A percentile compares a stretch with the other conserved stretches of the same genome.
These are phyloP conservation scores for Siniperca undulata DNA, from an alignment of 2,797 vertebrate genomes.

Conservation along the genomic window DNA sequence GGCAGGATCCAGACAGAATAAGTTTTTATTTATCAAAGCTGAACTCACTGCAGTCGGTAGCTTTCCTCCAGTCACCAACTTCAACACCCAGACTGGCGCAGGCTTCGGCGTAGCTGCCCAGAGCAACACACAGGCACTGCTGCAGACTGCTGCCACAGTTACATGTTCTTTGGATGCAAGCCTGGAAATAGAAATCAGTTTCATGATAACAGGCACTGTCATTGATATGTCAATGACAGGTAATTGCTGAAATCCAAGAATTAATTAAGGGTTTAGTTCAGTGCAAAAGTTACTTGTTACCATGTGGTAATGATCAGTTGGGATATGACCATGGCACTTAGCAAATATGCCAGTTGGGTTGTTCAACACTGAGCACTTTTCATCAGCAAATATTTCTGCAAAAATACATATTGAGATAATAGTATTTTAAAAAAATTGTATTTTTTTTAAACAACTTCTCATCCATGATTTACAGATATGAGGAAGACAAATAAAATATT, in stretches of 20 bases:
- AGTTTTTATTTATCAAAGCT: background rate
- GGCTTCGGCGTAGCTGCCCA: constrained; percentile 82
- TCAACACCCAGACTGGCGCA: constrained; percentile 75
- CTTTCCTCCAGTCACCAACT: constrained; percentile 79
- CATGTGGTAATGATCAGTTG: constrained; percentile 67
- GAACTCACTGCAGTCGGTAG: constrained; percentile 79
- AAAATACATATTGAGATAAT: background rate
- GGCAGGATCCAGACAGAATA: background rate
- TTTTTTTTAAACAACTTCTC: background rate
- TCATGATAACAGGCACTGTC: background rate
- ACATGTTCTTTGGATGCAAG: constrained; percentile 79
- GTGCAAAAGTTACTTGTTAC: constrained; percentile 52
- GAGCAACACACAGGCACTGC: constrained; percentile 75
- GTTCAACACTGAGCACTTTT: constrained; percentile 71
- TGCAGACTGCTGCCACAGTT: constrained; percentile 54
- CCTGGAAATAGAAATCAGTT: constrained; percentile 58
- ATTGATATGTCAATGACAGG: accelerated
- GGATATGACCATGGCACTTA: constrained; percentile 80
- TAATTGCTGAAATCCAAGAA: background rate
- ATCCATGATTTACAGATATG: background rate
- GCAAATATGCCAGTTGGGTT: constrained; percentile 80
- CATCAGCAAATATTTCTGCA: constrained; percentile 82
- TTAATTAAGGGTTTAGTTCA: background rate
- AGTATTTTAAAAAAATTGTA: too few relatives aligned
- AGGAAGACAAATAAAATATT: background rate